A percentile compares a stretch with the other conserved stretches of the same genome.
Evolutionary conservation across 2,888 invertebrate genomes (phyloP).

Genomic region (Melanophora roralis): DNA sequence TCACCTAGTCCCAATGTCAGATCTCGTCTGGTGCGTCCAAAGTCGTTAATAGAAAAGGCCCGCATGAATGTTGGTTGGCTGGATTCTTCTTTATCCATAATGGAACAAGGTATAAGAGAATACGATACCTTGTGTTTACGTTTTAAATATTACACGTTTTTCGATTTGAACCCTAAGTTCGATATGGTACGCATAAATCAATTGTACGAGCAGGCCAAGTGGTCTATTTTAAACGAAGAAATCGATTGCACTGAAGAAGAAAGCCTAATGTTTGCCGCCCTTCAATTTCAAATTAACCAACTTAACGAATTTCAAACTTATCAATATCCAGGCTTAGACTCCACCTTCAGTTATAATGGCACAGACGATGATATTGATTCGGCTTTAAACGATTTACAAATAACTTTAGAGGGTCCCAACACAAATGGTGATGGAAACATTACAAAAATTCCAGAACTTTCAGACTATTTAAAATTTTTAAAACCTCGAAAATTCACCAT

Average conservation of each 20-base stretch:
- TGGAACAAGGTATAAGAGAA: conserved; percentile 98
- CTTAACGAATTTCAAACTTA: conserved; percentile 80
- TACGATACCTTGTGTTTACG: conserved; percentile 93
- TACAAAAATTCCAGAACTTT: conserved; percentile 95
- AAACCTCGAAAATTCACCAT: conserved; percentile 97
- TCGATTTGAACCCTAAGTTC: conserved; percentile 97
- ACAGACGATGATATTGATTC: conserved; percentile 96
- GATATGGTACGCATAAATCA: conserved; percentile 98
- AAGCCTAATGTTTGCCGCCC: conserved; percentile 97
- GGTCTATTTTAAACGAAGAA: conserved; percentile 98
- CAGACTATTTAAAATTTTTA: conserved; percentile 93
- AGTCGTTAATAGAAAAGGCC: conserved; percentile 91
- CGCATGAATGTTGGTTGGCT: conserved; percentile 97
- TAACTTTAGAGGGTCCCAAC: conserved; percentile 89
- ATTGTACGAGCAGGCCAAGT: conserved; percentile 98
- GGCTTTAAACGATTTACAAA: conserved; percentile 94
- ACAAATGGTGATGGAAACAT: conserved; percentile 86
- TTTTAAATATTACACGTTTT: conserved; percentile 98
- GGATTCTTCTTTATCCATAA: conserved; percentile 97
- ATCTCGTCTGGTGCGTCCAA: conserved; percentile 87
- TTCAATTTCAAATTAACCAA: conserved; percentile 93
- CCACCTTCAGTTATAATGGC: conserved; percentile 69
- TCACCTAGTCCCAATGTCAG: conserved; percentile 88
- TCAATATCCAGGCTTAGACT: conserved; percentile 69
- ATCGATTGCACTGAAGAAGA: conserved; percentile 99